Conservation (phyloP, 2,113 vertebrate species). For the Dicerorhinus sumatrensis region DNA sequence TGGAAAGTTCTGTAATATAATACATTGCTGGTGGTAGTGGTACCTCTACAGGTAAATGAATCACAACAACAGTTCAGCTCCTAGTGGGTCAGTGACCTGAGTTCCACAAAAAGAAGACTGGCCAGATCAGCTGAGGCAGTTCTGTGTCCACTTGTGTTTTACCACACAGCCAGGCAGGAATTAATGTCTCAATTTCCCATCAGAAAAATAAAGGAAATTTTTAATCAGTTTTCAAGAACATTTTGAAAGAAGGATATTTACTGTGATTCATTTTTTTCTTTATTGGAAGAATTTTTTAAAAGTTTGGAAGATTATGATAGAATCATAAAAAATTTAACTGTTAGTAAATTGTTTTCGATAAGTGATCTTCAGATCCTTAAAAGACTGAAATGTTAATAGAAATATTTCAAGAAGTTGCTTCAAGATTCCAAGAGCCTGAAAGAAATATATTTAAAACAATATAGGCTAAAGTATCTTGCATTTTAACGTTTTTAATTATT, state of each 20-base stretch:
- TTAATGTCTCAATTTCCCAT: background rate
- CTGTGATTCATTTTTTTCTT: background rate
- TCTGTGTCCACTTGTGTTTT: background rate
- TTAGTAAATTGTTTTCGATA: background rate
- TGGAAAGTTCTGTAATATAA: background rate
- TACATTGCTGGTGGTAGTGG: background rate
- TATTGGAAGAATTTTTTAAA: background rate
- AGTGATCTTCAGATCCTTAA: background rate
- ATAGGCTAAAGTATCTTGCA: background rate
- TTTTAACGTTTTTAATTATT: conserved; percentile 30
- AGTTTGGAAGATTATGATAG: background rate
- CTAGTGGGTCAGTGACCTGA: background rate
- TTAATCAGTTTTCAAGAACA: background rate
- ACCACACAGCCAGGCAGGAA: background rate
- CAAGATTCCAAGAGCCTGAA: background rate
- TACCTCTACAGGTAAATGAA: background rate
- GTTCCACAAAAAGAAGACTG: background rate
- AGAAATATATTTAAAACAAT: background rate
- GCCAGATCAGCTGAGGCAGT: background rate
- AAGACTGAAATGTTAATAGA: background rate
- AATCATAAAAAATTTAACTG: background rate
- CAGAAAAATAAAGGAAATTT: background rate
- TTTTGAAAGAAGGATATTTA: background rate
- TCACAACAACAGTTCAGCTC: background rate
- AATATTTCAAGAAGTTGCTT: background rate